Evolutionary conservation across 1,140 invertebrate species (phyloP).

Genomic region (Brachionus rubens): DNA sequence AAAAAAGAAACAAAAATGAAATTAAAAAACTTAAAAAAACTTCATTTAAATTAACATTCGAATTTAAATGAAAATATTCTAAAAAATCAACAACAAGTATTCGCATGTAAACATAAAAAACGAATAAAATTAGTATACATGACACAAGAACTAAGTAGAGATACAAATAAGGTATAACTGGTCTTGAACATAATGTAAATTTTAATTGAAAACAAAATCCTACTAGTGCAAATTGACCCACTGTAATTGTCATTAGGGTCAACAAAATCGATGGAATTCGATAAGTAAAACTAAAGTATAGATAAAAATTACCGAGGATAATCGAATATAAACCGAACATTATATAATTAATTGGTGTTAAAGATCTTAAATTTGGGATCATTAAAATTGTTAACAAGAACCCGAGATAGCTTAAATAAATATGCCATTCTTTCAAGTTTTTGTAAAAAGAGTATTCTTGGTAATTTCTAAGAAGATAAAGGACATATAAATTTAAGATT

Average conservation of each 20-base stretch:
- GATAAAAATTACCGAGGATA: background rate
- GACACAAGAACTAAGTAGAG: background rate
- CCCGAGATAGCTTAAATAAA: background rate
- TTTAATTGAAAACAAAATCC: slow-evolving; percentile 21
- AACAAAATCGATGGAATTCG: background rate
- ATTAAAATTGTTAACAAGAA: background rate
- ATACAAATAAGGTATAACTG: slow-evolving; percentile 16
- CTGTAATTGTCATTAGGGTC: background rate
- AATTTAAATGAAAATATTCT: background rate
- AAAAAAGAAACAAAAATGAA: slow-evolving; percentile 20
- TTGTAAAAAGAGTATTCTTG: background rate
- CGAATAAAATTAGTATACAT: slow-evolving; percentile 2
- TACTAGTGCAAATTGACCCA: background rate
- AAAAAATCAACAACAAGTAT: background rate
- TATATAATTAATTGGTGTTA: slow-evolving; percentile 4
- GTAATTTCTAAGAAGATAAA: background rate
- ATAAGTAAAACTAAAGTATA: background rate
- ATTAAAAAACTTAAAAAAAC: background rate
- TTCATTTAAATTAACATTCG: background rate
- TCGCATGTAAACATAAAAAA: background rate
- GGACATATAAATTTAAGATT: background rate
- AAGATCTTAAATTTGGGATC: background rate
- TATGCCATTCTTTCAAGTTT: slow-evolving; percentile 19
- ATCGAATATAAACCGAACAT: background rate
- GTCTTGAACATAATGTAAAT: slow-evolving; percentile 29